Evolutionary conservation across 2,113 vertebrate genomes (phyloP), one percentile per base, ranked within the genome.

Genomic region (Macroglossus sobrinus): DNA sequence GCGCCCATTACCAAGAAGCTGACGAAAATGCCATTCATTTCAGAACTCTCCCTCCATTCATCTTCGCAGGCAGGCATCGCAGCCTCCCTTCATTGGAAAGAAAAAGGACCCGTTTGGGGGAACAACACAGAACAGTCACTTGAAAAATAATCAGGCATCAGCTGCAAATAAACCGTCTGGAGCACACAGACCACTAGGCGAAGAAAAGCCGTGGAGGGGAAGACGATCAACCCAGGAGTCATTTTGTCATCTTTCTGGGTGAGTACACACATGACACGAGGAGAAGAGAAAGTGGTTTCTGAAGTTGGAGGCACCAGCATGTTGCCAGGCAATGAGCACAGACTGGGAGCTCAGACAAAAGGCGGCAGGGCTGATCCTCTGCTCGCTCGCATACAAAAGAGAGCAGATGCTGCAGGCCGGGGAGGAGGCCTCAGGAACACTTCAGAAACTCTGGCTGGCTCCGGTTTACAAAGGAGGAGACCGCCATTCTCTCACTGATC

Each of bases 171-270:
- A 45, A 69, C 55, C 30, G 18, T 63, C 63, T 15, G 55, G 1
- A 1, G 35, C 19, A 1, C 74, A 18, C 2, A 3, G 71, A 33
- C 43, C 45, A 3, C 40, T 0, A 9, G 40, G 57, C 0, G 14
- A 45, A 30, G 76, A 5, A 9, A 2, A 28, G 38, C 40, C 4
- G 4, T 3, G 21, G 28, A 35, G 74, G 59, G 57, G 84, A 55
- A 30, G 86, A 30, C 8, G 0, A 2, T 19, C 21, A 22, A 1
- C 55, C 35, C 21, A 2, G 47, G 78, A 16, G 61, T 45, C 40
- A 7, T 6, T 28, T 19, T 43, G 74, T 18, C 68, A 0, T 45
- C 74, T 30, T 76, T 79, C 76, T 75, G 84, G 94, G 72, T 13
- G 35, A 66, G 66, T 15, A 5, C 55, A 24, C 74, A 8, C 35